Evolutionary conservation across 2,888 invertebrate species (phyloP).

Genomic region (Ennomos quercinarius): DNA sequence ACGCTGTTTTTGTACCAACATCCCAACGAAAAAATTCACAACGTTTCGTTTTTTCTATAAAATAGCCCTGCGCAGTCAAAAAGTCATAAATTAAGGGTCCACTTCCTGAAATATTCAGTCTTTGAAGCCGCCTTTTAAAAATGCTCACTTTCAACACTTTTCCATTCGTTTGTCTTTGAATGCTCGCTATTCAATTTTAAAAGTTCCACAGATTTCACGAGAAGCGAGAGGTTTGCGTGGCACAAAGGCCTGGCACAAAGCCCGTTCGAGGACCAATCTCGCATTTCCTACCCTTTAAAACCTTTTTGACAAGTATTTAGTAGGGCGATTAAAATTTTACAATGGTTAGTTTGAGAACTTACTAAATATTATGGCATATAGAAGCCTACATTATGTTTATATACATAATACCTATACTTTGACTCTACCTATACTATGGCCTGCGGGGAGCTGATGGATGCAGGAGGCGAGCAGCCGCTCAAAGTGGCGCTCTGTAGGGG

Average conservation of each 20-base stretch:
- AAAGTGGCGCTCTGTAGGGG: no score
- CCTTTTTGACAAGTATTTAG: constrained; percentile 8
- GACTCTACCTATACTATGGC: no score
- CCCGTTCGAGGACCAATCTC: constrained; percentile 9
- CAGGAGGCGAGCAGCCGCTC: no score
- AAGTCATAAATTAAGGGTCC: constrained; percentile 2
- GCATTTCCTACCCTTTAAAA: constrained; percentile 9
- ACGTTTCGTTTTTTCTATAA: no score
- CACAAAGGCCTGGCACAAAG: constrained; percentile 17
- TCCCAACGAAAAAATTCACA: no score
- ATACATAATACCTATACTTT: no score
- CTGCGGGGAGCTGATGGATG: no score
- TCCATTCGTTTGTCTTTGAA: constrained; percentile 20
- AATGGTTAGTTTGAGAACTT: no score
- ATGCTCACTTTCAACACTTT: constrained; percentile 10
- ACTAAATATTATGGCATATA: no score
- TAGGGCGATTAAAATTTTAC: not conserved
- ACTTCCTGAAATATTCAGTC: constrained; percentile 6
- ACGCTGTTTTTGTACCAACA: no score
- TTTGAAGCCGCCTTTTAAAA: constrained; percentile 14
- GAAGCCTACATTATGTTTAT: no score
- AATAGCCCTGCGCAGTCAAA: no score
- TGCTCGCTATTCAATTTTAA: constrained; percentile 21
- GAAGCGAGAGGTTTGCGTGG: constrained; percentile 4
- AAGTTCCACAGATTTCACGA: constrained; percentile 22